These are phyloP conservation scores for Enteromius trimaculatus DNA, from an alignment of 2,797 vertebrate genomes.

Conservation along the genomic window DNA sequence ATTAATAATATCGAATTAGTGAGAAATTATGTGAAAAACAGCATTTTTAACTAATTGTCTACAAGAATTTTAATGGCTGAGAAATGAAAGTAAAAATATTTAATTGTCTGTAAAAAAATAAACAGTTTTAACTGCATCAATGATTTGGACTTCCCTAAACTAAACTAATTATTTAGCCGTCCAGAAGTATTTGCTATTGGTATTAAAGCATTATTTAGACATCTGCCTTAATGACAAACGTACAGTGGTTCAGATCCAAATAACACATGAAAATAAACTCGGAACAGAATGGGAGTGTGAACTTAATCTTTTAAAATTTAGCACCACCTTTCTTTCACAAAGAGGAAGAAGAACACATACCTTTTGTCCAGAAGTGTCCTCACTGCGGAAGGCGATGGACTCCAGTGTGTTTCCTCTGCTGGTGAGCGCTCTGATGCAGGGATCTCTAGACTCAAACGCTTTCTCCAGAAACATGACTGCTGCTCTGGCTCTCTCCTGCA, in stretches of 20 bases:
- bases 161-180: no score
- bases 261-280: not conserved
- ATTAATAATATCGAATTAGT: no score
- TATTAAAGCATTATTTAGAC: not conserved
- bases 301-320: not conserved
- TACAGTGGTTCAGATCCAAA: not conserved
- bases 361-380: constrained; percentile 96
- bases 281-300: not conserved
- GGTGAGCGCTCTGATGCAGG: constrained; percentile 90
- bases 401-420: constrained; percentile 96
- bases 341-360: constrained; percentile 64
- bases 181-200: no score
- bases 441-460: constrained; percentile 88
- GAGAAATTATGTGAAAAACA: no score
- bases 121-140: no score
- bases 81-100: no score
- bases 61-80: no score
- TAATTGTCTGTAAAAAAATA: no score
- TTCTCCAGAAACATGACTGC: constrained; percentile 92
- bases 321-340: not conserved
- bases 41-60: no score
- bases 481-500: constrained; percentile 91
- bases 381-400: constrained; percentile 96
- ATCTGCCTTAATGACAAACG: not conserved
- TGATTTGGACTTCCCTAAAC: no score